A percentile compares a stretch with the other conserved stretches of the same genome.
Conservation (phyloP, 2,113 vertebrate species). For the Corydoras sp. region DNA sequence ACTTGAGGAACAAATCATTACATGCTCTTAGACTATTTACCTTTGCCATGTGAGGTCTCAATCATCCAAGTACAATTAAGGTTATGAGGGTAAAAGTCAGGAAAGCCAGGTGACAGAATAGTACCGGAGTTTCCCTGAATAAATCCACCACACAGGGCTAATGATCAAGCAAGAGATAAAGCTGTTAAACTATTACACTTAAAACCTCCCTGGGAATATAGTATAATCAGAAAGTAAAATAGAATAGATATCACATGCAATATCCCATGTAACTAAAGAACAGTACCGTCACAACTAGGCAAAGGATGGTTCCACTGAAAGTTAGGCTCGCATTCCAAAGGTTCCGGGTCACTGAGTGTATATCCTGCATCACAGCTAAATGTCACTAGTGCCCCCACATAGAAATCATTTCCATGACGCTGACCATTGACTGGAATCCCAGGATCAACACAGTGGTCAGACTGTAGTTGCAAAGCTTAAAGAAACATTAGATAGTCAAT, state of each 20-base stretch:
- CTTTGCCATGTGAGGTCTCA: constrained; percentile 95
- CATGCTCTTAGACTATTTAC: constrained; percentile 57
- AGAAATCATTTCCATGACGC: constrained; percentile 91
- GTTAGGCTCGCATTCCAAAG: constrained; percentile 92
- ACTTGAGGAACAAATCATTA: neutral
- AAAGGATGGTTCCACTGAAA: constrained; percentile 96
- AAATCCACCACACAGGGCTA: constrained; percentile 94
- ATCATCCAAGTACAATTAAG: constrained; percentile 97
- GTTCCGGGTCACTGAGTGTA: constrained; percentile 79
- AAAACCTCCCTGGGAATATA: too few relatives aligned
- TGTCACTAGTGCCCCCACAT: constrained; percentile 88
- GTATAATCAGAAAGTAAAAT: too few relatives aligned
- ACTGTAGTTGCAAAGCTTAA: constrained; percentile 86
- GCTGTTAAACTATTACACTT: too few relatives aligned
- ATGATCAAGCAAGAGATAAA: too few relatives aligned
- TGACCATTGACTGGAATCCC: constrained; percentile 94
- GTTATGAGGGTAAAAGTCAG: constrained; percentile 98
- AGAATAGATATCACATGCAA: too few relatives aligned
- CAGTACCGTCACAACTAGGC: constrained; percentile 90
- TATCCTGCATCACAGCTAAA: constrained; percentile 93
- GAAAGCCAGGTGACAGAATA: constrained; percentile 93
- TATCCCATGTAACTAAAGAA: neutral
- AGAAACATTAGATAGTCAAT: neutral
- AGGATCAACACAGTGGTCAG: constrained; percentile 92
- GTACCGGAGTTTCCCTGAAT: constrained; percentile 88